Evolutionary conservation across 1,140 invertebrate genomes (phyloP), one percentile per base, ranked within the genome.

Genomic region (Penaeus indicus): DNA sequence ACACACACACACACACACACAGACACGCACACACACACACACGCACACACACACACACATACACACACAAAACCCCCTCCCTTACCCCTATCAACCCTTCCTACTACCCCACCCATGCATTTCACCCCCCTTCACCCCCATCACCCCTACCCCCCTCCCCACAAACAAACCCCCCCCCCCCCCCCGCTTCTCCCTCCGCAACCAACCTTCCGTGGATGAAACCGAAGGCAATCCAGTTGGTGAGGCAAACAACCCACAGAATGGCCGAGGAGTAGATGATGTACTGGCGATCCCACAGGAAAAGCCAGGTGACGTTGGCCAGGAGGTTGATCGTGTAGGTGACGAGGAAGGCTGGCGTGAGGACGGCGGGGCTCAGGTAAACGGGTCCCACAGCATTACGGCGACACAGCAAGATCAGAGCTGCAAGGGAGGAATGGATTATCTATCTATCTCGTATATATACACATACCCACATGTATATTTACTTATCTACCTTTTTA

Each of bases 341-440:
- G 62, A 88, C 38, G 42, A 88, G 86, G 86, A 88, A 88, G 2
- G 81, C 67, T 8, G 86, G 61, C 32, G 81, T 88, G 18, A 88
- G 80, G 1, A 88, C 86, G 2, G 69, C 22, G 0, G 86, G 86
- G 25, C 27, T 88, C 22, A 54, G 32, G 61, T 88, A 88, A 5
- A 88, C 86, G 1, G 86, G 86, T n/a, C 86, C 86, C 32, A 88
- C 86, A n/a, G 86, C 86, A 42, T 88, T 88, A 60, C 81, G 64
- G 21, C 86, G 86, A 22, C 86, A 88, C 61, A 88, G 69, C 60
- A 88, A 60, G 54, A 88, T 88, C 22, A 88, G 64, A 18, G 69
- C 86, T 88, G 69, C 21, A 27, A 22, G 54, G 25, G 67, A 60
- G 60, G 21, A 21, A 22, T 25, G 32, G 63, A 27, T 75, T 69